These are phyloP conservation scores for Sinodicranocentrus sp. DNA, from an alignment of 2,888 invertebrate genomes.

Conservation along the genomic window DNA sequence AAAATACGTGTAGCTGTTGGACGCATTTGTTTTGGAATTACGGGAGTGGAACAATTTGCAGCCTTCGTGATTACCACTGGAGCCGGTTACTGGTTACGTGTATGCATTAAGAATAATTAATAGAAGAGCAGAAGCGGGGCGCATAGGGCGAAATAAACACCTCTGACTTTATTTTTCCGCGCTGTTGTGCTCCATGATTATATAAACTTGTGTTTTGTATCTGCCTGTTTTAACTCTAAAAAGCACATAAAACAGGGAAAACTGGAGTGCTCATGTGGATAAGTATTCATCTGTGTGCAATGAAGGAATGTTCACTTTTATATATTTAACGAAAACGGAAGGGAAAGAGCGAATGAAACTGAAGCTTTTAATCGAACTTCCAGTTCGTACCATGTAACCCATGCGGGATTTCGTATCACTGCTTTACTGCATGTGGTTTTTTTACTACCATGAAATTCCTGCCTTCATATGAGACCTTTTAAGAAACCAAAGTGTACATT, in stretches of 20 bases:
- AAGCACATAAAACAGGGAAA: neutral
- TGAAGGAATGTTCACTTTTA: neutral
- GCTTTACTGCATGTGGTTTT: neutral
- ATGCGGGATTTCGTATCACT: neutral
- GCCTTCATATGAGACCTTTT: neutral
- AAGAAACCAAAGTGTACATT: neutral
- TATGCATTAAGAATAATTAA: slow-evolving; percentile 17
- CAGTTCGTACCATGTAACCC: neutral
- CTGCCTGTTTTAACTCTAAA: neutral
- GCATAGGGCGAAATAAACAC: neutral
- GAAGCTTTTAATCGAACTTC: neutral
- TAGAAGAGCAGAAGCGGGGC: neutral
- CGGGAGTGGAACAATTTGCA: neutral
- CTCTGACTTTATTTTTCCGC: neutral
- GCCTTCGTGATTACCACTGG: neutral
- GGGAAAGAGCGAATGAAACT: neutral
- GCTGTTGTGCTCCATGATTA: neutral
- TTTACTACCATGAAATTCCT: neutral
- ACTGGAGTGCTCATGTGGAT: neutral
- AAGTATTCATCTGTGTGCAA: neutral
- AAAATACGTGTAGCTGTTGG: neutral
- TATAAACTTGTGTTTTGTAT: neutral
- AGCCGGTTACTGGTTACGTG: neutral
- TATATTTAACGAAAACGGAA: neutral
- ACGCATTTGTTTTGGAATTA: neutral